Base-by-base conservation (phyloP, 2,888 invertebrate species). In the Cacoxenus indagator region DNA sequence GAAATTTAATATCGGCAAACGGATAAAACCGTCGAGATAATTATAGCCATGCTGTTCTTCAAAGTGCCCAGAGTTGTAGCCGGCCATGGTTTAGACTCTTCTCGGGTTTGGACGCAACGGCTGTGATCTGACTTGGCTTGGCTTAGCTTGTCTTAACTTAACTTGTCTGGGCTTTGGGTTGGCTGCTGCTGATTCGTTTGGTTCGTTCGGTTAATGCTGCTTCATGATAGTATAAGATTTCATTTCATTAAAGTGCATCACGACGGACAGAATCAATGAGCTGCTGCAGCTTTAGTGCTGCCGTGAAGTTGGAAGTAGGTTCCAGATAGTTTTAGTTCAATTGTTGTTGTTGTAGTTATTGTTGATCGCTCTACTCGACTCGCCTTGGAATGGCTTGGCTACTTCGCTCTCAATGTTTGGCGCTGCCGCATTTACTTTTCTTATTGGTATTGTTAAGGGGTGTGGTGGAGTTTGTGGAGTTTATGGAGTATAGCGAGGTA, bases 241-340 rank as follows among this genome's bases (percentile, higher is more conserved):
- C 87, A 87, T 87, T 87, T 87, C 87, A 87, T 87, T 87, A 86
- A 87, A 86, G 85, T 87, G 83, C 87, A 87, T 87, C 87, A 87
- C 87, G 87, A 85, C 76, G 78, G 71, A 66, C 72, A 67, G 73
- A 61, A 45, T 62, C 61, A 67, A 61, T 62, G 62, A 61, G 67
- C 67, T 67, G 74, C 76, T 70, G 67, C 62, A 37, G 51, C 69
- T n/a, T n/a, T 66, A 69, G 71, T 51, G 51, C 22, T 17, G 51
- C 0, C 19, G 19, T 64, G 48, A 24, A 19, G 51, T 17, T 22
- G 45, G n/a, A 27, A 19, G 62, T 45, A 61, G 31, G n/a, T 17
- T 46, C 57, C 37, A 27, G 31, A 54, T 24, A 69, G 68, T 43
- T 54, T 54, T 67, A 68, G 67, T 70, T 62, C 70, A 70, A 72